Conservation (phyloP, 2,113 vertebrate genomes). For the Rafetus swinhoei region DNA sequence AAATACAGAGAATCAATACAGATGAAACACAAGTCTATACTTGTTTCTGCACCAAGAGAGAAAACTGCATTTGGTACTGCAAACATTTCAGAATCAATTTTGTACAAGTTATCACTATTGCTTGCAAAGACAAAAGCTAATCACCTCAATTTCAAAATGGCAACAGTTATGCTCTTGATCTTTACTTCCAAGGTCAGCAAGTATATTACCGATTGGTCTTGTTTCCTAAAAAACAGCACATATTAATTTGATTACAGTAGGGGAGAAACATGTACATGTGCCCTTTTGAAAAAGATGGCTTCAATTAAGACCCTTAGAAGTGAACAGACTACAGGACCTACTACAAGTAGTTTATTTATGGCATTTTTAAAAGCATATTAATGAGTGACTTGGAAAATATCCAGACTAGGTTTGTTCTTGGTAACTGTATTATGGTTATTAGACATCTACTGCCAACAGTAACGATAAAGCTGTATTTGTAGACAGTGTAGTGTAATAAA, state of each 20-base stretch:
- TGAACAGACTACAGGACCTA: background rate
- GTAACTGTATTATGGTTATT: background rate
- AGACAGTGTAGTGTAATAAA: background rate
- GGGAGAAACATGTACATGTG: background rate
- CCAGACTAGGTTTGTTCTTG: background rate
- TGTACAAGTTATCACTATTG: background rate
- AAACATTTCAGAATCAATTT: background rate
- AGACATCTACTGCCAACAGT: background rate
- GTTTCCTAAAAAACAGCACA: background rate
- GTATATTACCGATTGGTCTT: background rate
- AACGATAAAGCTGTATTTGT: accelerated
- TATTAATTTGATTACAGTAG: background rate
- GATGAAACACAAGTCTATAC: background rate
- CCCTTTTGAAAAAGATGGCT: background rate
- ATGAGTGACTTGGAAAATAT: background rate
- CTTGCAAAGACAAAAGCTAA: background rate
- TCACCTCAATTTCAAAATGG: background rate
- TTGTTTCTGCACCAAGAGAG: background rate
- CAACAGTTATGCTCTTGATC: background rate
- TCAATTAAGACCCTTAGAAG: background rate
- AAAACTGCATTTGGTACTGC: accelerated
- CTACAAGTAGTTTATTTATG: background rate
- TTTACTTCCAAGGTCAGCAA: background rate
- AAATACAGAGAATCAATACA: background rate
- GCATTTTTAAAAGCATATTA: background rate